phyloP scores from a whole-genome alignment of 92 coral and sea anemone species.

The Anthopleura xanthogrammica region DNA sequence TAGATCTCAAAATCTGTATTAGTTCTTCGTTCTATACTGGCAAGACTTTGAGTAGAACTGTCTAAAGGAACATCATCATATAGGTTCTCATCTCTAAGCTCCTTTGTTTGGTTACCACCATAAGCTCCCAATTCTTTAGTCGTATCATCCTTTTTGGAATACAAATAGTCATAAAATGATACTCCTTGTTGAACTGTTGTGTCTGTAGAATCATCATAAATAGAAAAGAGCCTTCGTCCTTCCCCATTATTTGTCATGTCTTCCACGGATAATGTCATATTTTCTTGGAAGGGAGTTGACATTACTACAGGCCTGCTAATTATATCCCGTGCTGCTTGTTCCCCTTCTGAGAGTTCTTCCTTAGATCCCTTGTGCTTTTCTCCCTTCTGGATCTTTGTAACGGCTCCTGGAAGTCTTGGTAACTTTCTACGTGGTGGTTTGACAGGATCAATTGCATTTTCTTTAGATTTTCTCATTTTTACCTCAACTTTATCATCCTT shows the following conservation, averaged over 20 bases:
- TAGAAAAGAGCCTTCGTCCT: conserved; percentile 54
- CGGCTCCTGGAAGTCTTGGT: conserved; percentile 18
- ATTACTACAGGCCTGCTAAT: conserved; percentile 76
- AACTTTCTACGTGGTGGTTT: conserved; percentile 56
- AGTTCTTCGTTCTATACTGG: conserved; percentile 23
- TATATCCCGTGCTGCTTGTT: conserved; percentile 54
- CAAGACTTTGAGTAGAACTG: conserved; percentile 42
- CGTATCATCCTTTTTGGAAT: conserved; percentile 30
- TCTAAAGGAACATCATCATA: conserved; percentile 69
- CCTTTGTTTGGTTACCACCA: conserved; percentile 10
- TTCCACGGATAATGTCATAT: conserved; percentile 49
- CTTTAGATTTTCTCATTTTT: not conserved
- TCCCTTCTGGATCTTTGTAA: not conserved
- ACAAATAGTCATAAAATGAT: conserved; percentile 78
- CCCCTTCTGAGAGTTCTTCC: not conserved
- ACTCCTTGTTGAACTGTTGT: conserved; percentile 35
- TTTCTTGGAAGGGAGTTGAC: conserved; percentile 72
- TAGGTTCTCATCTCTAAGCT: conserved; percentile 40
- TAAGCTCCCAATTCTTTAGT: conserved; percentile 3
- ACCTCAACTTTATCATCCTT: conserved; percentile 6
- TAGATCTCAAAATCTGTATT: conserved; percentile 36
- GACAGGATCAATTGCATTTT: conserved; percentile 40
- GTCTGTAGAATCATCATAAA: conserved; percentile 52
- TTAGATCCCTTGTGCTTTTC: not conserved
- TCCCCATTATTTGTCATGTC: conserved; percentile 20